Base-by-base conservation (phyloP, 1,140 invertebrate species). In the Pemphigus obesinymphae region DNA sequence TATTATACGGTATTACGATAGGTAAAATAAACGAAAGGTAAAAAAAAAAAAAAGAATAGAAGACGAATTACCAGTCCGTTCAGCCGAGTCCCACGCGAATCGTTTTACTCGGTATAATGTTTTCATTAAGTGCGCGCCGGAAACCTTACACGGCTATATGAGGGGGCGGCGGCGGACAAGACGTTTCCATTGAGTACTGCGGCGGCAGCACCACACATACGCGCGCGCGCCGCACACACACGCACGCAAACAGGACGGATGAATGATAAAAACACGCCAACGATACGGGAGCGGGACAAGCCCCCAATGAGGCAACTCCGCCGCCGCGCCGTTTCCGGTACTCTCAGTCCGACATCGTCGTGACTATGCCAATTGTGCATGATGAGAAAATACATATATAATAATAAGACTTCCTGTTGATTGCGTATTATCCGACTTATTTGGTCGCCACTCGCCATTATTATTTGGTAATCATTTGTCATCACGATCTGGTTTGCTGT, bases 221-320 rank as follows among this genome's bases (percentile, higher is more conserved):
- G 53, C 34, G 45, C 68, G 68, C 40, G n/a, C n/a, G n/a, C n/a
- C n/a, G n/a, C n/a, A n/a, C n/a, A 61, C 76, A 15, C 34, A 78
- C 75, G 53, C 34, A 70, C 68, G 68, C 40, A 73, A 73, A 73
- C 70, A 58, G 76, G 53, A 80, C 55, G 76, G 55, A 80, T 61
- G 76, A 58, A 43, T 80, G 53, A 55, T 78, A 80, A 80, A 80
- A 80, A 80, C 53, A 80, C 76, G n/a, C 53, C 53, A 78, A 78
- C 50, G 55, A 78, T 31, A 58, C 73, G 31, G 73, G 50, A 61
- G 37, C 23, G 55, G 53, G 55, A 58, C 55, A 80, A 61, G 31
- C 37, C 76, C 29, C 40, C 76, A 23, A 63, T 61, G 53, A 61
- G 37, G 76, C 76, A 63, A 61, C 55, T 40, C 53, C n/a, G 53